Evolutionary conservation across 1,140 invertebrate genomes (phyloP).

Genomic region (Tribolium castaneum): DNA sequence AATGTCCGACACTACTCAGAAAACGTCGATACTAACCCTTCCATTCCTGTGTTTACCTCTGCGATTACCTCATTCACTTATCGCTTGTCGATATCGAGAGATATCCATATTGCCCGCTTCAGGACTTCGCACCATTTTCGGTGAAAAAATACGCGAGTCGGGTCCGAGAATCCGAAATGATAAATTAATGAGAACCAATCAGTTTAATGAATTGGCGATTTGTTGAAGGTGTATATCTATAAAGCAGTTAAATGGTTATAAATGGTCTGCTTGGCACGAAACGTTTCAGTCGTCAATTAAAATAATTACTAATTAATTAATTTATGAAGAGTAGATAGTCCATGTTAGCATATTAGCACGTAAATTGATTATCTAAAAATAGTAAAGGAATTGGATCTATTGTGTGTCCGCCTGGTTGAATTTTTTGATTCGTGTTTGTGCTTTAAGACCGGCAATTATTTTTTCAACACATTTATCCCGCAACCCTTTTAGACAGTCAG

Average conservation of each 20-base stretch:
- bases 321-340: background rate
- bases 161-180: background rate
- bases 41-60: background rate
- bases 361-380: slow-evolving; percentile 2
- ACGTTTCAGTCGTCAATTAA: slow-evolving; percentile 19
- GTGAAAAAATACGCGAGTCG: background rate
- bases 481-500: background rate
- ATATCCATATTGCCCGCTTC: background rate
- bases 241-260: slow-evolving; percentile 21
- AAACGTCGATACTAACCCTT: slow-evolving; percentile 15
- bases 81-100: background rate
- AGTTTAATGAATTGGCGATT: slow-evolving; percentile 24
- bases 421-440: background rate
- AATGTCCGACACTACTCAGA: slow-evolving; percentile 9
- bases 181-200: slow-evolving; percentile 24
- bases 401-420: background rate
- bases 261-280: background rate
- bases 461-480: slow-evolving; percentile 25
- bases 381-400: background rate
- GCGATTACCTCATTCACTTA: slow-evolving; percentile 7
- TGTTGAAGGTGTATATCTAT: slow-evolving; percentile 27
- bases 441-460: slow-evolving; percentile 23
- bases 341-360: background rate
- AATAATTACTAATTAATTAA: slow-evolving; percentile 30
- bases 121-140: background rate